Evolutionary conservation across 2,888 invertebrate species (phyloP).

Genomic region (Branchinecta sandiegonensis): DNA sequence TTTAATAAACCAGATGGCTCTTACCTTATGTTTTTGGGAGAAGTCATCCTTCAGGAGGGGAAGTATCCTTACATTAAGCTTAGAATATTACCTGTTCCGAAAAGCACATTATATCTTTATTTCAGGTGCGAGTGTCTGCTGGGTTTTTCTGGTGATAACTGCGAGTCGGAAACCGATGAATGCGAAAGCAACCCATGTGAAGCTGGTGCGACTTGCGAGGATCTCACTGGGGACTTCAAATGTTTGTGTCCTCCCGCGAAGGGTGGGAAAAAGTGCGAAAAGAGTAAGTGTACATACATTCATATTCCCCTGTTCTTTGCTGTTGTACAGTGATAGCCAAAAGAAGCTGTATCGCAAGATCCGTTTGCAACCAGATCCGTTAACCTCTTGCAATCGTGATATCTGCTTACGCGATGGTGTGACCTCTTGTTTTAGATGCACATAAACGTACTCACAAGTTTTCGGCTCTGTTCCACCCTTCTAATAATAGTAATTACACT

Average conservation of each 20-base stretch:
- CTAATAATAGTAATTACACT: no score
- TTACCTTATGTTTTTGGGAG: no score
- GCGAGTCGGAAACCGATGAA: conserved; percentile 36
- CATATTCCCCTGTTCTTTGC: not conserved
- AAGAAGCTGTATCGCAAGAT: not conserved
- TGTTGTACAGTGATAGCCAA: not conserved
- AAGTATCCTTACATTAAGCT: no score
- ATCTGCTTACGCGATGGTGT: no score
- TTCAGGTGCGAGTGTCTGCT: conserved; percentile 42
- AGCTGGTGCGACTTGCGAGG: conserved; percentile 29
- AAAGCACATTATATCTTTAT: not conserved
- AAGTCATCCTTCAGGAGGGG: no score
- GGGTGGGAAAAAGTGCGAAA: conserved; percentile 29
- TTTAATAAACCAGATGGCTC: no score
- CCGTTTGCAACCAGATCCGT: no score
- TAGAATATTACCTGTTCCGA: no score
- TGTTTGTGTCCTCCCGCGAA: conserved; percentile 29
- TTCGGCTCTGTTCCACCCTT: no score
- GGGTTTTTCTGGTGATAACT: conserved; percentile 41
- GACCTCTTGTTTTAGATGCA: no score
- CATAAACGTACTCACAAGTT: no score
- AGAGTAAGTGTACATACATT: conserved; percentile 25
- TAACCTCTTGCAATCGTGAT: no score
- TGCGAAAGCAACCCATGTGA: conserved; percentile 36
- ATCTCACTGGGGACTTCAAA: conserved; percentile 16